These are phyloP conservation scores for Halcyon senegalensis DNA, from an alignment of 2,113 vertebrate genomes.

Conservation along the genomic window DNA sequence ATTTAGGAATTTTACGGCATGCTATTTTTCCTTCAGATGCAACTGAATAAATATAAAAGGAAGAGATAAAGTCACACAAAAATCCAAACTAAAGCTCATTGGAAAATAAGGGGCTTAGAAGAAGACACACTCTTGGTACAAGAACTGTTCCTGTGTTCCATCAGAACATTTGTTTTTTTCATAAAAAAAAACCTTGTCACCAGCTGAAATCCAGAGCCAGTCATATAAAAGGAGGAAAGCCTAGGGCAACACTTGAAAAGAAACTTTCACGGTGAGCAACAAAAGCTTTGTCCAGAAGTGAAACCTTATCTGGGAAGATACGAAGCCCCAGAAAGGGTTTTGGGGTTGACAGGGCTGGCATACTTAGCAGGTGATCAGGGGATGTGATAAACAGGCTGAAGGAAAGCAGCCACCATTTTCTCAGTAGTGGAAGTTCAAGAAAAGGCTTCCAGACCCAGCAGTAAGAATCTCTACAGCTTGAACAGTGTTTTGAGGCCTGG, in stretches of 20 bases:
- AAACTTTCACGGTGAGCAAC: background rate
- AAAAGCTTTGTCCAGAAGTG: background rate
- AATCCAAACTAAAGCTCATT: slow-evolving; percentile 9
- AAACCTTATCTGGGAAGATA: background rate
- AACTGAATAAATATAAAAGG: slow-evolving; percentile 33
- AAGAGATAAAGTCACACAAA: slow-evolving; percentile 2
- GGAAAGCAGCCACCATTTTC: background rate
- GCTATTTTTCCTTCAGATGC: slow-evolving; percentile 9
- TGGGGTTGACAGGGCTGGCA: background rate
- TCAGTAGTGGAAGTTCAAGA: background rate
- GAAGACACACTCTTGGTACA: background rate
- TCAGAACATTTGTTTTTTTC: background rate
- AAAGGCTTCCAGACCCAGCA: background rate
- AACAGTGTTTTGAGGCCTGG: background rate
- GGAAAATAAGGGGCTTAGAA: slow-evolving; percentile 24
- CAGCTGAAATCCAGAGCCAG: background rate
- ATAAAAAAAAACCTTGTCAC: background rate
- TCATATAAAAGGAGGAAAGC: background rate
- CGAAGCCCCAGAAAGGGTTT: background rate
- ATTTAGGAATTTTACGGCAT: slow-evolving; percentile 1
- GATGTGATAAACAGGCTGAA: background rate
- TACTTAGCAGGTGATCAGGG: background rate
- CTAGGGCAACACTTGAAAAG: background rate
- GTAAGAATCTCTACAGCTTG: background rate
- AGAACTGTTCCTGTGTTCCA: background rate